phyloP scores from a whole-genome alignment of 2,888 invertebrate genomes.

The Coelinius sp. region DNA sequence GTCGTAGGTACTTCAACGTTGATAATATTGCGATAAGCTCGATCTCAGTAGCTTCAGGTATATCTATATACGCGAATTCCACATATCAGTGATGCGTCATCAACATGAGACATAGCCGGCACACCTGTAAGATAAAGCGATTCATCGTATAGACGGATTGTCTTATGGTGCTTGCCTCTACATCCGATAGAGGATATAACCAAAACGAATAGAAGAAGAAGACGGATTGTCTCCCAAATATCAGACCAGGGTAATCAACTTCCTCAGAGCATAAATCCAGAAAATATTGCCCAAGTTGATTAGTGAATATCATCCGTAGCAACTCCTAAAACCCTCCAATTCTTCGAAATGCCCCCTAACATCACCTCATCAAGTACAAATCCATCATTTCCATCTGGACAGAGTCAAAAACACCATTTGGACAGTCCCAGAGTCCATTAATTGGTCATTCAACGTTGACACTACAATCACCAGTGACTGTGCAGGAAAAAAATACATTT shows the following conservation, averaged over 20 bases:
- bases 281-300: slow-evolving; percentile 51
- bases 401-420: slow-evolving; percentile 57
- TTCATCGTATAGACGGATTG: too few species aligned
- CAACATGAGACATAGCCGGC: too few species aligned
- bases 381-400: slow-evolving; percentile 55
- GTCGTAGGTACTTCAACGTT: not conserved
- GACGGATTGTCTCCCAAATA: slow-evolving; percentile 68
- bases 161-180: too few species aligned
- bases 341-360: slow-evolving; percentile 54
- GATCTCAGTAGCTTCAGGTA: too few species aligned
- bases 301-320: slow-evolving; percentile 55
- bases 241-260: slow-evolving; percentile 65
- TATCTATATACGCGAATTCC: too few species aligned
- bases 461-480: slow-evolving; percentile 66
- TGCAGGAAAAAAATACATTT: slow-evolving; percentile 61
- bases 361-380: slow-evolving; percentile 62
- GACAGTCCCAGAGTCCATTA: slow-evolving; percentile 64
- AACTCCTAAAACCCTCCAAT: slow-evolving; percentile 44
- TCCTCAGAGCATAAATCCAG: slow-evolving; percentile 50
- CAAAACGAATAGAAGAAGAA: too few species aligned
- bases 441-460: slow-evolving; percentile 61
- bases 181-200: too few species aligned
- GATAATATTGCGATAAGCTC: slow-evolving; percentile 4
- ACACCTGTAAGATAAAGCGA: too few species aligned
- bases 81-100: too few species aligned